These are phyloP conservation scores for Cacoxenus indagator DNA, from an alignment of 2,888 invertebrate genomes.

Conservation along the genomic window DNA sequence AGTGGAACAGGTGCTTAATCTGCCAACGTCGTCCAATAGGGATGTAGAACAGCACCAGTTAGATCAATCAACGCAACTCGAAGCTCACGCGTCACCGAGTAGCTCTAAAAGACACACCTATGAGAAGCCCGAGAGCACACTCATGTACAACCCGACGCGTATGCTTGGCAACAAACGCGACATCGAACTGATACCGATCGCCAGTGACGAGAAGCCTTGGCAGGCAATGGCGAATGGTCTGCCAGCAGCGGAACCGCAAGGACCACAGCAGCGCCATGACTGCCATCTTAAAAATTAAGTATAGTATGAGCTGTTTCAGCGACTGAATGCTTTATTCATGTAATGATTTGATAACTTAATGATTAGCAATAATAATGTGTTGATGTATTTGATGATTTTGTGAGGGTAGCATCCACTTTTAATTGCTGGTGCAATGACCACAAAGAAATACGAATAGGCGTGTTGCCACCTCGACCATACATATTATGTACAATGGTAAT, in stretches of 20 bases:
- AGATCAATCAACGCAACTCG: too few relatives aligned
- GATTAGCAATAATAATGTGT: neutral
- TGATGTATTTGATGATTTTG: neutral
- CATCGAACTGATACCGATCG: slow-evolving; percentile 67
- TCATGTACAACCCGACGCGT: slow-evolving; percentile 60
- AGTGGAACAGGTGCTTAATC: neutral
- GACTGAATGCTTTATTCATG: slow-evolving; percentile 10
- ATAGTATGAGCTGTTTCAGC: neutral
- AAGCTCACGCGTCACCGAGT: neutral
- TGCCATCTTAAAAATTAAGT: slow-evolving; percentile 36
- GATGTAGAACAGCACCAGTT: neutral
- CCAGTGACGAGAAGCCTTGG: slow-evolving; percentile 57
- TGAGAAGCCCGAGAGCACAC: slow-evolving; percentile 67
- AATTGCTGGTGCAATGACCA: slow-evolving; percentile 7
- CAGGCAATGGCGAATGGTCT: slow-evolving; percentile 44
- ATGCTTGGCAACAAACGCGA: slow-evolving; percentile 65
- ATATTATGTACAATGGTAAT: neutral
- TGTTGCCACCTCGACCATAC: too few relatives aligned
- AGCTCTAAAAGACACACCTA: slow-evolving; percentile 34
- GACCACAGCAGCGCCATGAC: slow-evolving; percentile 14
- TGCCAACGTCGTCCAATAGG: neutral
- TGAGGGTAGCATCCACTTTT: slow-evolving; percentile 1
- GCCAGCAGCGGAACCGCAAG: slow-evolving; percentile 54
- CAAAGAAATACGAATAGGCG: neutral
- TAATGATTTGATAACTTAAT: neutral